phyloP scores from a whole-genome alignment of 2,888 invertebrate species.

The Ophion costatus region DNA sequence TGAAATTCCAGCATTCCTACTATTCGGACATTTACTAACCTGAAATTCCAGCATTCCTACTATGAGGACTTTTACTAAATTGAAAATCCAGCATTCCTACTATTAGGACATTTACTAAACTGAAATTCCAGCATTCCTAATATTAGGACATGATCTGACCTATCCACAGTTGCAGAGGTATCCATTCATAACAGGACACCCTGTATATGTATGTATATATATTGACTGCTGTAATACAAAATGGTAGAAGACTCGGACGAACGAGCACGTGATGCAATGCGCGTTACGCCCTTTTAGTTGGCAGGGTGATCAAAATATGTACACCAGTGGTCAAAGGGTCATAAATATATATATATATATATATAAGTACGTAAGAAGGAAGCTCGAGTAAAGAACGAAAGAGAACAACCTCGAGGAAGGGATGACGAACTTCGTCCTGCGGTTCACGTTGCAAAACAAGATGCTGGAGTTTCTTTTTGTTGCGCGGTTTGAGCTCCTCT shows the following conservation, averaged over 20 bases:
- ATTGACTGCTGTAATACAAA: conserved; percentile 3
- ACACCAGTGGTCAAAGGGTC: neutral
- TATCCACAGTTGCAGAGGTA: too few relatives aligned
- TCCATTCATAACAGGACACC: too few relatives aligned
- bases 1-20: too few relatives aligned
- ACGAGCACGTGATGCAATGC: conserved; percentile 9
- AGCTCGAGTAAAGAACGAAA: conserved; percentile 35
- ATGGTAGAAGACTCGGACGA: conserved; percentile 16
- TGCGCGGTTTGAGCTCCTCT: neutral
- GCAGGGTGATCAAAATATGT: neutral
- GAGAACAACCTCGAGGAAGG: conserved; percentile 59
- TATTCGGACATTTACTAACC: too few relatives aligned
- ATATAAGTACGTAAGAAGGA: conserved; percentile 11
- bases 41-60: too few relatives aligned
- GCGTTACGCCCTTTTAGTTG: conserved; percentile 10
- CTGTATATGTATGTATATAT: too few relatives aligned
- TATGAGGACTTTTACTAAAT: too few relatives aligned
- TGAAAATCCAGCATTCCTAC: too few relatives aligned
- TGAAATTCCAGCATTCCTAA: too few relatives aligned
- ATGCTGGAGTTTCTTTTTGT: conserved; percentile 25
- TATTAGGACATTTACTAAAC: too few relatives aligned
- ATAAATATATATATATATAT: neutral
- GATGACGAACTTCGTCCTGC: conserved; percentile 55
- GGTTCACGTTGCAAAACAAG: conserved; percentile 43
- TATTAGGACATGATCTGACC: too few relatives aligned